Evolutionary conservation across 2,113 vertebrate genomes (phyloP).

Genomic region (Lutjanus erythropterus): DNA sequence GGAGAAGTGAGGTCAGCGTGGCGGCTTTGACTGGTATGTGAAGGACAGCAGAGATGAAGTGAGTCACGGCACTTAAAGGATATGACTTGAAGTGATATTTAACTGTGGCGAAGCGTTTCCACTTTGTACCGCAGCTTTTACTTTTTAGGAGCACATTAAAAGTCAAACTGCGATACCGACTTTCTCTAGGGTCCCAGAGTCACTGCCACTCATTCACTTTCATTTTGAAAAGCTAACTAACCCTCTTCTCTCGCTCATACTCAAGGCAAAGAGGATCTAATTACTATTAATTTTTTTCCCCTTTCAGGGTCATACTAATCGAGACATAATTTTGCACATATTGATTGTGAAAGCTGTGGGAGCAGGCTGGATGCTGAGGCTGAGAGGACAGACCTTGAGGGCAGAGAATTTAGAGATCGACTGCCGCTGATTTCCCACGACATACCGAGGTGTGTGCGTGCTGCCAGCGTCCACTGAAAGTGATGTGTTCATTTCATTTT

Average conservation of each 20-base stretch:
- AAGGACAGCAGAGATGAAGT: conserved; percentile 40
- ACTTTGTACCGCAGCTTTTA: conserved; percentile 47
- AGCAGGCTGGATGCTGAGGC: conserved; percentile 33
- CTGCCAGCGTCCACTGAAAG: not conserved
- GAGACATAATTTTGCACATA: conserved; percentile 62
- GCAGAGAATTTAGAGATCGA: conserved; percentile 40
- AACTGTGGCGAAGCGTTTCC: conserved; percentile 44
- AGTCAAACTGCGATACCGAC: conserved; percentile 35
- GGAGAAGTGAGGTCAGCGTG: conserved; percentile 46
- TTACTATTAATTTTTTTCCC: conserved; percentile 34
- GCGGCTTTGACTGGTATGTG: conserved; percentile 48
- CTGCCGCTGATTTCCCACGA: conserved; percentile 47
- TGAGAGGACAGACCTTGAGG: conserved; percentile 42
- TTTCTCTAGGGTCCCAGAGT: conserved; percentile 43
- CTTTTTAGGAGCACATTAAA: conserved; percentile 53
- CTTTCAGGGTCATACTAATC: conserved; percentile 59
- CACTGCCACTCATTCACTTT: conserved; percentile 56
- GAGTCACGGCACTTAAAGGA: conserved; percentile 38
- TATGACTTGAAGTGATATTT: conserved; percentile 39
- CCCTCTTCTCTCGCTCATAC: conserved; percentile 28
- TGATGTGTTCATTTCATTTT: conserved; percentile 6
- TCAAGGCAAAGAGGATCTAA: conserved; percentile 53
- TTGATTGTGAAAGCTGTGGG: conserved; percentile 58
- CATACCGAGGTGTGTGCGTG: not conserved
- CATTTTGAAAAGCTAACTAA: conserved; percentile 52